These are phyloP conservation scores for Belonocnema kinseyi DNA, from an alignment of 1,140 invertebrate species.

Conservation along the genomic window DNA sequence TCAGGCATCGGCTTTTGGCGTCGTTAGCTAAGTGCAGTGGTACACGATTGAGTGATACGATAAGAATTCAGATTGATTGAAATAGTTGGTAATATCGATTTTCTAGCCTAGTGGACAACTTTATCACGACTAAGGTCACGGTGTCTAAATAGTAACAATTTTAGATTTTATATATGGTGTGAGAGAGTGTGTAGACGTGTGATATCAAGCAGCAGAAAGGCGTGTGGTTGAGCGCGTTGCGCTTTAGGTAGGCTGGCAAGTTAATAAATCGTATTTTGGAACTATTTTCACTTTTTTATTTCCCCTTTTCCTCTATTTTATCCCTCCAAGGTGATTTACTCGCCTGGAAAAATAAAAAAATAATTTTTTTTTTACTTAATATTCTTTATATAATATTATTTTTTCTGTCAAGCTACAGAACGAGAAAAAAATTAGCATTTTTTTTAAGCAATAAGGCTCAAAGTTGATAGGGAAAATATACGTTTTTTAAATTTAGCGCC, in stretches of 20 bases:
- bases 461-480: too few species aligned
- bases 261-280: constrained; percentile 70
- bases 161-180: constrained; percentile 66
- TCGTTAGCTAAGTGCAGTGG: constrained; percentile 41
- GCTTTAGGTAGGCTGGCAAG: constrained; percentile 63
- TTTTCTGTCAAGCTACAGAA: not conserved
- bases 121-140: constrained; percentile 62
- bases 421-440: not conserved
- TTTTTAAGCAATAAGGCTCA: too few species aligned
- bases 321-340: not conserved
- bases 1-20: constrained; percentile 34
- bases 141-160: constrained; percentile 66
- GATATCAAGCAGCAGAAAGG: constrained; percentile 38
- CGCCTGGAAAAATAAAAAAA: too few species aligned
- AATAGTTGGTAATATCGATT: constrained; percentile 56
- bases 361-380: too few species aligned
- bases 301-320: not conserved
- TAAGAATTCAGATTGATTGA: constrained; percentile 58
- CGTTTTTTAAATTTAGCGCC: too few species aligned
- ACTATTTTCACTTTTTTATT: constrained; percentile 48
- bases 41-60: constrained; percentile 53
- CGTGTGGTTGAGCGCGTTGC: constrained; percentile 51
- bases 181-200: constrained; percentile 48
- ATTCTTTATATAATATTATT: not conserved
- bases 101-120: constrained; percentile 59